These are phyloP conservation scores for Mallotus villosus DNA, from an alignment of 2,797 vertebrate species.

Conservation along the genomic window DNA sequence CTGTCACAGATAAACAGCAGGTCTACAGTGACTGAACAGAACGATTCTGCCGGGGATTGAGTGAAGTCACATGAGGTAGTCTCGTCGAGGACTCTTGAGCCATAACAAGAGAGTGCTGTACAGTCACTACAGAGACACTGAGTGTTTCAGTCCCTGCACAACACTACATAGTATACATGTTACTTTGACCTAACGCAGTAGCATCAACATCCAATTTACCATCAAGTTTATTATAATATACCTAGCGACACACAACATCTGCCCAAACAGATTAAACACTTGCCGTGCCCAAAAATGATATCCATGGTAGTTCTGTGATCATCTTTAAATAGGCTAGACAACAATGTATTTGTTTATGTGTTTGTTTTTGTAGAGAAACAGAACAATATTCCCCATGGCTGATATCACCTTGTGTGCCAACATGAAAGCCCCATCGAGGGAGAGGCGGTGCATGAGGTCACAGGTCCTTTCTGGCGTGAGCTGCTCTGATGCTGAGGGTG, in stretches of 20 bases:
- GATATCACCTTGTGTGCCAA: background rate
- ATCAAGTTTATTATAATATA: too few species aligned
- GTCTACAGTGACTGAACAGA: background rate
- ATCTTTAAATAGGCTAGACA: background rate
- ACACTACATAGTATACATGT: background rate
- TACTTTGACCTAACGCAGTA: too few species aligned
- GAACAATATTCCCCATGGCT: constrained; percentile 20
- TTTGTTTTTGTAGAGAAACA: background rate
- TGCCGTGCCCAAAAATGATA: too few species aligned
- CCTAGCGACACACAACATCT: too few species aligned
- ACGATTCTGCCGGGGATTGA: background rate
- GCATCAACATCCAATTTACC: too few species aligned
- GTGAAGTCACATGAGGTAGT: constrained; percentile 4
- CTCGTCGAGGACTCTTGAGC: background rate
- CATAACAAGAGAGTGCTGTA: background rate
- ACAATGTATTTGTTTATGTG: too few species aligned
- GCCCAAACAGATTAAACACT: too few species aligned
- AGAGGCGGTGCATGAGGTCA: constrained; percentile 15
- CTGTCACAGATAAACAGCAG: background rate
- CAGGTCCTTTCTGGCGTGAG: constrained; percentile 14
- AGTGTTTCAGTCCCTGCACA: background rate
- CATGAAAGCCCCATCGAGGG: constrained; percentile 14
- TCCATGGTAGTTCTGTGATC: background rate
- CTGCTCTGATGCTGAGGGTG: constrained; percentile 23
- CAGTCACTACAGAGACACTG: background rate